Evolutionary conservation across 2,888 invertebrate species (phyloP), one percentile per base, ranked within the genome.

Genomic region (Microchrysa polita): DNA sequence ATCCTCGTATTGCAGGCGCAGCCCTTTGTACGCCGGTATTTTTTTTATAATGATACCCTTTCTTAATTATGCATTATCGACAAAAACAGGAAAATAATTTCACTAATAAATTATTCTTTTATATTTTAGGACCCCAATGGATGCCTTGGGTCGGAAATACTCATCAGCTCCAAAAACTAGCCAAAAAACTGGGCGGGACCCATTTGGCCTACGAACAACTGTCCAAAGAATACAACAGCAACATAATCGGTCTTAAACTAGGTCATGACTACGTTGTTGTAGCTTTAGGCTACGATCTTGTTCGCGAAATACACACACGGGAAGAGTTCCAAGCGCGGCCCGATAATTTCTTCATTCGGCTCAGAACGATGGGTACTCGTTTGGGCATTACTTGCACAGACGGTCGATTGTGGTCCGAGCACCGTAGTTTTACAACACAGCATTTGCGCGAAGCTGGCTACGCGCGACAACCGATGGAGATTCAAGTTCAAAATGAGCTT

Each of bases 291-390:
- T 87, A 86, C 78, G 82, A 86, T 1, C 77, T 86, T 0, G 84
- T 90, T 0, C 86, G 85, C 14, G 84, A 87, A 73, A 86, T 91
- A 1, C 84, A 91, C 61, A 82, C 83, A 0, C 82, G 84, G 14
- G 90, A 90, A 72, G 89, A 88, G 22, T 92, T 87, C 77, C 88
- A 89, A 74, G 90, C 88, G 0, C 83, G 92, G 22, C 92, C 92
- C 0, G 88, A 91, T 80, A 89, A 88, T 75, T 90, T 90, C 79
- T 91, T 91, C 78, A 82, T 88, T 16, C 85, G 87, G 40, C 80
- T 91, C 14, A 85, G 91, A 27, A 89, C 89, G 16, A 87, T 91
- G 87, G 91, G 91, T 23, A 86, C 87, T 1, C 86, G 85, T 2
- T 79, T 81, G 42, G 85, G 85, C 27, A 88, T 90, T 48, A 89